Evolutionary conservation across 2,888 invertebrate genomes (phyloP).

Genomic region (Pristionchus exspectatus): DNA sequence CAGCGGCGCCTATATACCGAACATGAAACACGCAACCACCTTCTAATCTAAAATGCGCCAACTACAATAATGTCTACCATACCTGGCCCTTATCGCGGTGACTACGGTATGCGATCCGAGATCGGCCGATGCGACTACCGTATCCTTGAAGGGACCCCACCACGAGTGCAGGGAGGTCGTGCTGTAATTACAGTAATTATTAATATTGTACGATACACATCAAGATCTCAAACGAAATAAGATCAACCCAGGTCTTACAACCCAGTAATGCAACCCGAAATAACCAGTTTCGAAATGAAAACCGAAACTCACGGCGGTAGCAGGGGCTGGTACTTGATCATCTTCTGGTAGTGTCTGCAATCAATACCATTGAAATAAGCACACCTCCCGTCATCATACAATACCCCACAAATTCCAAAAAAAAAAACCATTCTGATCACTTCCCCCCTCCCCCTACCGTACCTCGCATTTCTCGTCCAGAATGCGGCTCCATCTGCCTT

Average conservation of each 20-base stretch:
- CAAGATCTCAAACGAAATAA: neutral
- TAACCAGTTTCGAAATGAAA: neutral
- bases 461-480: conserved; percentile 55
- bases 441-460: neutral
- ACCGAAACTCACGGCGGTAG: conserved; percentile 43
- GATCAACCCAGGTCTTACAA: neutral
- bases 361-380: neutral
- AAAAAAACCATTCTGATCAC: neutral
- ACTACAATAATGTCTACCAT: neutral
- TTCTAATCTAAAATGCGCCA: too few species aligned
- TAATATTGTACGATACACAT: neutral
- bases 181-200: neutral
- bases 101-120: conserved; percentile 24
- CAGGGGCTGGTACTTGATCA: conserved; percentile 33
- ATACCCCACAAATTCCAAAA: conserved; percentile 7
- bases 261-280: neutral
- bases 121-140: conserved; percentile 24
- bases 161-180: conserved; percentile 34
- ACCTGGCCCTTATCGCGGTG: conserved; percentile 39
- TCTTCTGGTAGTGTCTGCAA: conserved; percentile 52
- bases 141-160: conserved; percentile 52
- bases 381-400: neutral
- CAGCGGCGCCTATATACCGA: neutral
- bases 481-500: neutral
- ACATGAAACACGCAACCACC: neutral